A percentile compares a stretch with the other conserved stretches of the same genome.
phyloP scores from a whole-genome alignment of 2,113 vertebrate species.

The Phyllostomus hastatus region DNA sequence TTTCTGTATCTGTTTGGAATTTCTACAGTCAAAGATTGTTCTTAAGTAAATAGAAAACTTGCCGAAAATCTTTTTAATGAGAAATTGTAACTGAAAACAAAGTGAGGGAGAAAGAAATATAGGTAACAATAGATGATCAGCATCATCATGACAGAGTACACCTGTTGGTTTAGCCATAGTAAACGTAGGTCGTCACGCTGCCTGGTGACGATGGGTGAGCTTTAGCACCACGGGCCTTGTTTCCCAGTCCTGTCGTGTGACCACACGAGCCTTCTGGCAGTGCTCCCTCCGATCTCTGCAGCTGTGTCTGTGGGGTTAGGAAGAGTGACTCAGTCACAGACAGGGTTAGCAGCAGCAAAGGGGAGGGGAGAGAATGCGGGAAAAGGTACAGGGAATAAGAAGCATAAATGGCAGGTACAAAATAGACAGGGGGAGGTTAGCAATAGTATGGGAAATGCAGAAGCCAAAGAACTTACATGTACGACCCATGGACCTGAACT shows the following conservation, averaged over 20 bases:
- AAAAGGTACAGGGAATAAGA: too few species aligned
- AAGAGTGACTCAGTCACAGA: background rate
- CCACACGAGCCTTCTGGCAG: background rate
- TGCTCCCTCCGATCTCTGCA: background rate
- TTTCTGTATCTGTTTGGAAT: background rate
- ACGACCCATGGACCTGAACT: too few species aligned
- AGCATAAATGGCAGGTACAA: too few species aligned
- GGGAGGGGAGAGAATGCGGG: too few species aligned
- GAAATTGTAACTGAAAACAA: conserved; percentile 15
- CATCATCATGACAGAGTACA: background rate
- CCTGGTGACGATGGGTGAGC: background rate
- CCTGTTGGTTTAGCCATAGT: background rate
- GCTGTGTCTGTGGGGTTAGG: background rate
- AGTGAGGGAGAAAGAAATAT: background rate
- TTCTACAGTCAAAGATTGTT: background rate
- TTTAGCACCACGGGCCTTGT: background rate
- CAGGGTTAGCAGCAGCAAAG: too few species aligned
- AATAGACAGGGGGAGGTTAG: too few species aligned
- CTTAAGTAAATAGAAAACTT: background rate
- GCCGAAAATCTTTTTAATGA: conserved; percentile 24
- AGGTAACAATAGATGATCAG: background rate
- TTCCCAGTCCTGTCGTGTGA: background rate
- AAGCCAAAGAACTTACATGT: too few species aligned
- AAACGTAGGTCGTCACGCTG: background rate
- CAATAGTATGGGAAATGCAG: too few species aligned